Evolutionary conservation across 2,888 invertebrate genomes (phyloP), one percentile per base, ranked within the genome.

Genomic region (Scaptodrosophila latifasciaeformis): DNA sequence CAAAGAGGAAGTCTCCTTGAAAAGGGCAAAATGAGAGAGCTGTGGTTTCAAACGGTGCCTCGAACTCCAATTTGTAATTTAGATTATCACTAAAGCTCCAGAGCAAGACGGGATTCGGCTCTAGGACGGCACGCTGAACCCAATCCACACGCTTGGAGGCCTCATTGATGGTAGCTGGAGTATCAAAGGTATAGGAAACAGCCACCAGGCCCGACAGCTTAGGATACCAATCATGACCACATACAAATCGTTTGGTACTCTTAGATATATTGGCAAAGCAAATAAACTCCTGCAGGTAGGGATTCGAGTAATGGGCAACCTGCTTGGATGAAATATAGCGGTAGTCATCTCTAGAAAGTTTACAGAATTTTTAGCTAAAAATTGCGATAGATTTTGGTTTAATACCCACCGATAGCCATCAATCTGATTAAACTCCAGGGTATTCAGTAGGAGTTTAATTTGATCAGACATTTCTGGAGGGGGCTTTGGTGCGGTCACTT

Each of bases 31-130:
- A 91, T 0, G 91, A 89, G 7, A 93, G 82, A 0, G 87, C 84
- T 27, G 90, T 89, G 0, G 93, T 89, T 85, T 92, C 92, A 34
- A 92, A 87, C 0, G 91, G 89, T 2, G 91, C 87, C 80, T 92
- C 90, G 48, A 94, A 88, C 67, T 90, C 89, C 35, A 94, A 84
- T 85, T 92, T 93, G 15, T 92, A 92, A 19, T 89, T 86, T 2
- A 94, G 85, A 49, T 89, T 90, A 67, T 94, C 93, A 21, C 88
- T 88, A 60, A 93, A 91, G 64, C 92, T 92, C 93, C 94, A 94
- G 64, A 93, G 88, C 57, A 93, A 86, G 1, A 93, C 91, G 0
- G 90, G 90, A 82, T 92, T 91, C 2, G 89, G 83, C 2, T 90
- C 90, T 49, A 91, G 89, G 0, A 90, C 89, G 1, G 90, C 88